Percentiles rank a stretch among this genome's conserved stretches.
Conservation (phyloP, 2,888 invertebrate species). For the Chymomyza caudatula region DNA sequence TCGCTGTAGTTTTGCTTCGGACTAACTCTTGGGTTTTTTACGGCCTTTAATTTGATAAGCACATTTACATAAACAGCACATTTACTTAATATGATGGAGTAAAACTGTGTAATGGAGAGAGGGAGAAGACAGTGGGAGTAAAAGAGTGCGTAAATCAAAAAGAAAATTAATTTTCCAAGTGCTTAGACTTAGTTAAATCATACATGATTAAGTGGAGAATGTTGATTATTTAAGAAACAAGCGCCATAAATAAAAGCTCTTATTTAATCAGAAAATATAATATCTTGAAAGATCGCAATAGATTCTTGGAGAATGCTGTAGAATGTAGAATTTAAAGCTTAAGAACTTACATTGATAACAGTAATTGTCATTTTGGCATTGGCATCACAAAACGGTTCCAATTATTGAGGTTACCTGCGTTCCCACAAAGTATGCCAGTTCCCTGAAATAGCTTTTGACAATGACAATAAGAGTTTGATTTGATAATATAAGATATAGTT, state of each 20-base stretch:
- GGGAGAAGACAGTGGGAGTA: background rate
- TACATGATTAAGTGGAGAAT: background rate
- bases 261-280: background rate
- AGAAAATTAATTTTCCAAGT: background rate
- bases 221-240: background rate
- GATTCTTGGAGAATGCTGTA: background rate
- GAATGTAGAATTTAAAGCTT: background rate
- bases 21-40: constrained; percentile 42
- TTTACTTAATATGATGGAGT: constrained; percentile 55
- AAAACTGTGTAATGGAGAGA: background rate
- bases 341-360: too few species aligned
- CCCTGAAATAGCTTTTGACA: too few species aligned
- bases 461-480: too few species aligned
- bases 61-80: constrained; percentile 68
- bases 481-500: too few species aligned
- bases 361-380: too few species aligned
- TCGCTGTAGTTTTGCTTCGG: constrained; percentile 1
- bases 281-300: background rate
- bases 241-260: background rate
- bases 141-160: background rate
- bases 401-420: too few species aligned
- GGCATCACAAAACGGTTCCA: too few species aligned
- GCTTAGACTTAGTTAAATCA: background rate
- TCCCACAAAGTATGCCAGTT: too few species aligned
- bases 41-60: constrained; percentile 65